Evolutionary conservation across 2,797 vertebrate genomes (phyloP).

Genomic region (Gobio occitaniae): DNA sequence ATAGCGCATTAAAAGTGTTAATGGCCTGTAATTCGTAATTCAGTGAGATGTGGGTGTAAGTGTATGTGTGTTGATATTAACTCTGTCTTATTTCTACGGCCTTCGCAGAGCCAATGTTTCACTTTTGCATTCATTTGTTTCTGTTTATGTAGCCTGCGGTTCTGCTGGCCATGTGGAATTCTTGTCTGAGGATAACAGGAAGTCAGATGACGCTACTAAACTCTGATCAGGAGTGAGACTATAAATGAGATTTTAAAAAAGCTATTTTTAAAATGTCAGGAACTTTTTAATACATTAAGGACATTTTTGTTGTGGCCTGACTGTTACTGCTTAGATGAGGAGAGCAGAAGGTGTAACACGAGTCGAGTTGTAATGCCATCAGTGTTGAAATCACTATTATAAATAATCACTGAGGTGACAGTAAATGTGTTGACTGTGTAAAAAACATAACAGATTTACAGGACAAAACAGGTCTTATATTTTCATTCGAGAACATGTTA

Average conservation of each 20-base stretch:
- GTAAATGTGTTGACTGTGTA: background rate
- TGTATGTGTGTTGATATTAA: slow-evolving; percentile 34
- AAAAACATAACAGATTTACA: background rate
- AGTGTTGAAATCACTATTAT: slow-evolving; percentile 8
- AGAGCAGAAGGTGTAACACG: background rate
- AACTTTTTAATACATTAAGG: background rate
- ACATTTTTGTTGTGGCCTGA: background rate
- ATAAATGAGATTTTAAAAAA: background rate
- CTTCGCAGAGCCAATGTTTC: slow-evolving; percentile 21
- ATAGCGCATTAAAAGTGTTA: slow-evolving; percentile 51
- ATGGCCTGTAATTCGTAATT: slow-evolving; percentile 55
- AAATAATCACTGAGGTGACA: slow-evolving; percentile 2
- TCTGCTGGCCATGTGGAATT: background rate
- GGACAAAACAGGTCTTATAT: background rate
- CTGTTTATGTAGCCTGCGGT: slow-evolving; percentile 23
- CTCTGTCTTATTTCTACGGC: slow-evolving; percentile 28
- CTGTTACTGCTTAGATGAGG: background rate
- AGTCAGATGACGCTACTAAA: background rate
- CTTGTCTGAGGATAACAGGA: background rate
- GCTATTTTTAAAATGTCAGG: slow-evolving; percentile 17
- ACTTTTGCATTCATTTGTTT: slow-evolving; percentile 42
- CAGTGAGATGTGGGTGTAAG: slow-evolving; percentile 49
- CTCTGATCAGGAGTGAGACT: slow-evolving; percentile 11
- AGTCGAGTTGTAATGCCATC: background rate
- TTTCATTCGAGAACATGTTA: background rate